phyloP scores from a whole-genome alignment of 2,888 invertebrate species.

The Bombylius major region DNA sequence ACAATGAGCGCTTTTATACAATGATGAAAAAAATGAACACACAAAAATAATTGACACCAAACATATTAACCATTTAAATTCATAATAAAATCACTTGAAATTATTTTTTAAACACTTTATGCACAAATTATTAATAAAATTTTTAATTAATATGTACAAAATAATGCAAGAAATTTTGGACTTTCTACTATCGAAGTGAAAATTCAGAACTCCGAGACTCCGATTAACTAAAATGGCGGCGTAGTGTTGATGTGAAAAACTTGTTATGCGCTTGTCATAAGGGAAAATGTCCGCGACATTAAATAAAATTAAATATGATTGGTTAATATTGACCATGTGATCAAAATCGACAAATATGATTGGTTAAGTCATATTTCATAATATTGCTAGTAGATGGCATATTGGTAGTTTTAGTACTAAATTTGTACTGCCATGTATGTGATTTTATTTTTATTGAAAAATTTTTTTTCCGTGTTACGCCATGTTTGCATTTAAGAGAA shows the following conservation, averaged over 20 bases:
- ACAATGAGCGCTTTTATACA: constrained; percentile 10
- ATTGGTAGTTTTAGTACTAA: not conserved
- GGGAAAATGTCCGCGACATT: constrained; percentile 50
- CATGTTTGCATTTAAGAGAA: no score
- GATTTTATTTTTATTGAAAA: not conserved
- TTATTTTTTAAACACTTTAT: constrained; percentile 6
- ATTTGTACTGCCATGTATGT: not conserved
- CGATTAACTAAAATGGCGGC: constrained; percentile 87
- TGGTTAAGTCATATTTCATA: not conserved
- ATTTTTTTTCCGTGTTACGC: not conserved
- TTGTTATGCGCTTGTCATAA: constrained; percentile 86
- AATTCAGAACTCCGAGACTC: constrained; percentile 42
- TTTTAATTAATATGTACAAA: constrained; percentile 1
- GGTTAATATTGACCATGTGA: constrained; percentile 26
- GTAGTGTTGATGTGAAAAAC: constrained; percentile 68
- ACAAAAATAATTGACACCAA: constrained; percentile 12
- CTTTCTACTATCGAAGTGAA: constrained; percentile 8
- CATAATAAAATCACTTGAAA: constrained; percentile 2
- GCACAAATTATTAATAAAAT: constrained; percentile 8
- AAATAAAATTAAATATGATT: constrained; percentile 37
- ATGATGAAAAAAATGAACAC: constrained; percentile 7
- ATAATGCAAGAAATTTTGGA: constrained; percentile 6
- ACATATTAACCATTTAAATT: constrained; percentile 1
- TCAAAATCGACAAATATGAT: constrained; percentile 1
- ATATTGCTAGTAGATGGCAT: not conserved